phyloP scores from a whole-genome alignment of 1,140 invertebrate genomes.

The Diploscapter pachys region DNA sequence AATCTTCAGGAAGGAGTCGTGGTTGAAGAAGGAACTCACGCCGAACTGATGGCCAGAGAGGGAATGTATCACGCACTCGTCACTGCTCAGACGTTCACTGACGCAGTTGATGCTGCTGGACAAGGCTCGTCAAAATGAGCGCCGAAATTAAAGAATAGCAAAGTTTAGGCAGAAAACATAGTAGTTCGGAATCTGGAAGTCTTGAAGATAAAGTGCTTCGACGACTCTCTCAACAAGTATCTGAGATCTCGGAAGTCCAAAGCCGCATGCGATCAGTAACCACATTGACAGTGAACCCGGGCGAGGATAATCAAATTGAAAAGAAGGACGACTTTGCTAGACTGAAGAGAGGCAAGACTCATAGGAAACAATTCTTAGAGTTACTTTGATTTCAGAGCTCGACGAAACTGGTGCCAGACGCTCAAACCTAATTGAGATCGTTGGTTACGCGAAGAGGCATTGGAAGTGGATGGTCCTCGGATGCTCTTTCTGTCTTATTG shows the following conservation, averaged over 20 bases:
- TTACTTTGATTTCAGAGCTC: conserved; percentile 11
- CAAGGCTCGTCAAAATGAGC: no score
- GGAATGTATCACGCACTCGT: conserved; percentile 64
- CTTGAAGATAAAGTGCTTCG: no score
- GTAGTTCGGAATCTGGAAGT: no score
- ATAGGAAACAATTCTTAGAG: conserved; percentile 4
- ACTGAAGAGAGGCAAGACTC: conserved; percentile 19
- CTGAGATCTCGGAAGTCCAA: no score
- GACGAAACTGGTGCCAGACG: conserved; percentile 18
- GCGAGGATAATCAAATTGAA: neutral
- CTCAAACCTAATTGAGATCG: conserved; percentile 25
- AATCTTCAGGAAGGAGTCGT: conserved; percentile 25
- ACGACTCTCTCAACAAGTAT: no score
- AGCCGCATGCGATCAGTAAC: neutral
- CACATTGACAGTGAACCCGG: conserved; percentile 4
- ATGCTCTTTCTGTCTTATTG: conserved; percentile 4
- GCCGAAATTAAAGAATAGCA: no score
- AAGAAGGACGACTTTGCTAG: conserved; percentile 11
- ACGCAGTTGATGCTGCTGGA: conserved; percentile 24
- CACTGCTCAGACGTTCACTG: conserved; percentile 62
- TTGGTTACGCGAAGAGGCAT: conserved; percentile 8
- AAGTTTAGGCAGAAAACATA: no score
- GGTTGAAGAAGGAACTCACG: conserved; percentile 60
- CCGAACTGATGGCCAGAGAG: conserved; percentile 60
- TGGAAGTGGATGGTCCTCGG: conserved; percentile 9